Evolutionary conservation across 2,113 vertebrate genomes (phyloP).

Genomic region (Embiotoca jacksoni): DNA sequence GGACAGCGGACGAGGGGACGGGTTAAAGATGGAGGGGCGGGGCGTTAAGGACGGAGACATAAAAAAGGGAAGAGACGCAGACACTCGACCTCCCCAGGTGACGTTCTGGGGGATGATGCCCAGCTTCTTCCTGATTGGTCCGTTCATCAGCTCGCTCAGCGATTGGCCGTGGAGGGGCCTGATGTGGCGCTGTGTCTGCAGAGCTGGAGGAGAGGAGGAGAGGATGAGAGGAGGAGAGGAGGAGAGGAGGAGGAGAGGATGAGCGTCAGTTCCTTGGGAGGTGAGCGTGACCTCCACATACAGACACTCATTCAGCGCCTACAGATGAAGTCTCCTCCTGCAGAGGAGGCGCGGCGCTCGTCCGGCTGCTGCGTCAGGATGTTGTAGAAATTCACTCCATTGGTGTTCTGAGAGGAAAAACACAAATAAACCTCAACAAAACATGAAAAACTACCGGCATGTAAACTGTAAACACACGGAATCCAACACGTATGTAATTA

Average conservation of each 20-base stretch:
- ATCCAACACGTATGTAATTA: too few species aligned
- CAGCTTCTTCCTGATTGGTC: slow-evolving; percentile 92
- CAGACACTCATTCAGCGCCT: slow-evolving; percentile 12
- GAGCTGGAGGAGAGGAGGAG: slow-evolving; percentile 66
- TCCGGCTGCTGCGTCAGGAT: slow-evolving; percentile 87
- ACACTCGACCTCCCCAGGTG: slow-evolving; percentile 93
- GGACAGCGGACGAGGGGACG: neutral
- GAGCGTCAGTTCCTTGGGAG: too few species aligned
- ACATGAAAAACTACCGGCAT: too few species aligned
- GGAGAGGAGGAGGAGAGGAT: too few species aligned
- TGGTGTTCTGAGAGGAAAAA: slow-evolving; percentile 89
- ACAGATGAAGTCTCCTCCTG: slow-evolving; percentile 71
- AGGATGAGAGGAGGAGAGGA: too few species aligned
- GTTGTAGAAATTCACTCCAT: slow-evolving; percentile 98
- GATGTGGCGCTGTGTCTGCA: slow-evolving; percentile 85
- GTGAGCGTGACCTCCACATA: too few species aligned
- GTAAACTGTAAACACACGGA: too few species aligned
- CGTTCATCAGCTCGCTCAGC: slow-evolving; percentile 93
- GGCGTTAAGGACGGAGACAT: neutral
- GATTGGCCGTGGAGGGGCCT: slow-evolving; percentile 80
- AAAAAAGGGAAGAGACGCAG: neutral
- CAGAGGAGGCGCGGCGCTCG: slow-evolving; percentile 25
- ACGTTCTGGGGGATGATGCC: slow-evolving; percentile 90
- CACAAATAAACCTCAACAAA: neutral
- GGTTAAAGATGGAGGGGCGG: neutral